phyloP scores from a whole-genome alignment of 2,797 vertebrate genomes.

The Apogon hyalosoma region DNA sequence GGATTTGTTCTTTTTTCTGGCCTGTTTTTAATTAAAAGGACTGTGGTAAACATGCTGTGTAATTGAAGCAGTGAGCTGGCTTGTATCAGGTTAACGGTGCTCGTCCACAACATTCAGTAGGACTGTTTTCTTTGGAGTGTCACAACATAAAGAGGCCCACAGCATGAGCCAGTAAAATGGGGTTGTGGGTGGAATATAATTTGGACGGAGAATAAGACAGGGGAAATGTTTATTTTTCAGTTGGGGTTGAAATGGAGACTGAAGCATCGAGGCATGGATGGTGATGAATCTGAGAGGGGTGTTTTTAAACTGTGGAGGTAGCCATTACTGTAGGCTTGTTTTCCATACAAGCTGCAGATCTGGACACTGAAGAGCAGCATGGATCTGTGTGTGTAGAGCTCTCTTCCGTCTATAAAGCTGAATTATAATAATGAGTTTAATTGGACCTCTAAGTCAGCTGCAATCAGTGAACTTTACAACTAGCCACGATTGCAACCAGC shows the following conservation, averaged over 20 bases:
- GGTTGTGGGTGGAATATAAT: slow-evolving; percentile 77
- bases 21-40: slow-evolving; percentile 73
- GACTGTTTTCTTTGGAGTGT: slow-evolving; percentile 79
- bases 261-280: slow-evolving; percentile 46
- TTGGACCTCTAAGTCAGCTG: slow-evolving; percentile 74
- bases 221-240: slow-evolving; percentile 75
- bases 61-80: slow-evolving; percentile 68
- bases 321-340: slow-evolving; percentile 56
- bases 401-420: slow-evolving; percentile 64
- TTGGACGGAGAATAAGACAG: slow-evolving; percentile 72
- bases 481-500: slow-evolving; percentile 79
- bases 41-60: slow-evolving; percentile 64
- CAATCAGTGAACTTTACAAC: slow-evolving; percentile 80
- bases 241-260: slow-evolving; percentile 71
- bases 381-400: slow-evolving; percentile 34
- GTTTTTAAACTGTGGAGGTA: slow-evolving; percentile 69
- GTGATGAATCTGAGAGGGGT: slow-evolving; percentile 58
- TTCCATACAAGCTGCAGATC: slow-evolving; percentile 56
- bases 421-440: slow-evolving; percentile 82
- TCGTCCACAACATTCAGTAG: slow-evolving; percentile 71
- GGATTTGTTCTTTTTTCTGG: slow-evolving; percentile 54
- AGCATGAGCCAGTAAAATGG: slow-evolving; percentile 62
- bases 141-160: slow-evolving; percentile 65
- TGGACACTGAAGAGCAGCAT: slow-evolving; percentile 52
- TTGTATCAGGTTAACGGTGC: slow-evolving; percentile 66